phyloP scores from a whole-genome alignment of 2,888 invertebrate species.

The Tenthredo distinguenda region DNA sequence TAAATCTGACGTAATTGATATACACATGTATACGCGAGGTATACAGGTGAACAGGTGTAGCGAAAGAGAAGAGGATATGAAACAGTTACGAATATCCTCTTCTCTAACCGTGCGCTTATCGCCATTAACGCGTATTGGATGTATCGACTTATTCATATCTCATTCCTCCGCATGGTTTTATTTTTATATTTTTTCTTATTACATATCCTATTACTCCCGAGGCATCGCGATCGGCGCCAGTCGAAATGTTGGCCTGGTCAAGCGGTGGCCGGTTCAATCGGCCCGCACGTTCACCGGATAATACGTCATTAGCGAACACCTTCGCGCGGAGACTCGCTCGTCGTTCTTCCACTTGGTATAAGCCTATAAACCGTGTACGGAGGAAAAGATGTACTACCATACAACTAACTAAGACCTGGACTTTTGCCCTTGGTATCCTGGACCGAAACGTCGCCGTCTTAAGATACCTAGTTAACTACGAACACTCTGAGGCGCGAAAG shows the following conservation, averaged over 20 bases:
- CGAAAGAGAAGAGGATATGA: not conserved
- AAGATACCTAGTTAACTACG: conserved; percentile 41
- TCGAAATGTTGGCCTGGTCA: conserved; percentile 29
- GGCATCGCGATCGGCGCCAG: conserved; percentile 28
- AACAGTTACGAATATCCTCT: not conserved
- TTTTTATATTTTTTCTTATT: conserved; percentile 2
- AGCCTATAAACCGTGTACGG: not conserved
- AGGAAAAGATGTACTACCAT: conserved; percentile 12
- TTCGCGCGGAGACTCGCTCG: not conserved
- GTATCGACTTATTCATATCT: conserved; percentile 6
- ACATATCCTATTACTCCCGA: conserved; percentile 36
- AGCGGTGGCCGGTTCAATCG: not conserved
- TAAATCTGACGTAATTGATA: not conserved
- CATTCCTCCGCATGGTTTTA: not conserved
- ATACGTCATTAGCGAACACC: conserved; percentile 42
- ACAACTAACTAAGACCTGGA: not conserved
- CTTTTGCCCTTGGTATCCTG: conserved; percentile 8
- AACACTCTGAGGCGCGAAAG: conserved; percentile 1
- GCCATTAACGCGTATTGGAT: not conserved
- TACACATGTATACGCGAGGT: not conserved
- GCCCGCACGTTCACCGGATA: conserved; percentile 36
- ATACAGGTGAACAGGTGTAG: not conserved
- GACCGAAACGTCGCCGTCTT: not conserved
- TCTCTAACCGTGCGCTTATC: not conserved
- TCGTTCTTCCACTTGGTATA: not conserved